phyloP scores from a whole-genome alignment of 30 jellyfish, hydroid and myxozoan genomes.

The Chrysaora quinquecirrha region DNA sequence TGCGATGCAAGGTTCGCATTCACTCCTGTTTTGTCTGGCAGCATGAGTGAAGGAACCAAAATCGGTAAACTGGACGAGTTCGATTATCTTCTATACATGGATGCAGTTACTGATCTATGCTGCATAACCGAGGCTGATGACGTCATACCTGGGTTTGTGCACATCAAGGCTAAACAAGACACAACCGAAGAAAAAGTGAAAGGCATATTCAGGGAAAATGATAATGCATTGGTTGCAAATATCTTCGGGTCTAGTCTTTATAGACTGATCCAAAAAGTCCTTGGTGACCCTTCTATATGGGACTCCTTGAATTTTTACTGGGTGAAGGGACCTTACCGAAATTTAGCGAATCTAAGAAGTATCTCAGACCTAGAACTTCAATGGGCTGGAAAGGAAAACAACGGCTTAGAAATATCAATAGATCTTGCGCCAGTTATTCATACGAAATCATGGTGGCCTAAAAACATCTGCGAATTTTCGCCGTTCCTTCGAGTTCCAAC shows the following conservation, averaged over 20 bases:
- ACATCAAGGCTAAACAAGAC: not conserved
- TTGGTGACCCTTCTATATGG: not conserved
- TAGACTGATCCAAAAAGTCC: slow-evolving; percentile 6
- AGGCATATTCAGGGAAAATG: slow-evolving; percentile 9
- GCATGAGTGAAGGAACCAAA: slow-evolving; percentile 35
- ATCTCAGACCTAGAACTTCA: not conserved
- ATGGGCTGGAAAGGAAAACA: slow-evolving; percentile 24
- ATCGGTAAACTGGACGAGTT: slow-evolving; percentile 10
- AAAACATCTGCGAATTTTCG: not conserved
- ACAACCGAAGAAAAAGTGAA: not conserved
- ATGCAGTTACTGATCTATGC: slow-evolving; percentile 19
- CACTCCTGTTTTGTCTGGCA: slow-evolving; percentile 18
- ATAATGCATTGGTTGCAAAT: slow-evolving; percentile 19
- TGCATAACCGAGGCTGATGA: not conserved
- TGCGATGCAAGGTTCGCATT: slow-evolving; percentile 15
- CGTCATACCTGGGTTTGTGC: slow-evolving; percentile 30
- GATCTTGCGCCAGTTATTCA: slow-evolving; percentile 23
- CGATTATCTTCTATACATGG: slow-evolving; percentile 28
- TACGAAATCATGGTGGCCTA: slow-evolving; percentile 2
- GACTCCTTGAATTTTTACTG: slow-evolving; percentile 7
- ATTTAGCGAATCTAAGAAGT: not conserved
- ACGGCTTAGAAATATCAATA: slow-evolving; percentile 9
- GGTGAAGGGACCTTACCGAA: not conserved
- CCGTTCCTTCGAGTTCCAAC: slow-evolving; percentile 16
- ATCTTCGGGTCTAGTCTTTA: slow-evolving; percentile 10